These are phyloP conservation scores for Drosophila macrospina DNA, from an alignment of 2,888 invertebrate species.

Conservation along the genomic window DNA sequence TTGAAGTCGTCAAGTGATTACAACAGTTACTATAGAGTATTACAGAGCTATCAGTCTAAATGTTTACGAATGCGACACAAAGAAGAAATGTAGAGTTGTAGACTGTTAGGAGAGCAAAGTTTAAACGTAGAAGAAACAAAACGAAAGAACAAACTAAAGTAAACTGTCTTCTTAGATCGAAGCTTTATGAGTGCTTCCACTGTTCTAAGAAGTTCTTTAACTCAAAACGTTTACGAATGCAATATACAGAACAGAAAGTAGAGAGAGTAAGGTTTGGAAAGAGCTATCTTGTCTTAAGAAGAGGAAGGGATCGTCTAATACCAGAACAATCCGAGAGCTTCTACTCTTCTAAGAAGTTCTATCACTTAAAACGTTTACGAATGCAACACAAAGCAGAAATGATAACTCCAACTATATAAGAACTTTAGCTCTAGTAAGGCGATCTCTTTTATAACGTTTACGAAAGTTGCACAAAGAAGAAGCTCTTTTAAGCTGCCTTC, in stretches of 20 bases:
- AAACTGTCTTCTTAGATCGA: no score
- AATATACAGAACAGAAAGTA: neutral
- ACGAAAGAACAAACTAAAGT: no score
- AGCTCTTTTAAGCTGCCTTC: no score
- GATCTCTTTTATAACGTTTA: no score
- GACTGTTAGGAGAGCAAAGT: neutral
- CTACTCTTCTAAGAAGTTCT: neutral
- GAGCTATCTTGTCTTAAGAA: neutral
- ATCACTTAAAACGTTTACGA: constrained; percentile 4
- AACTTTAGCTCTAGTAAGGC: no score
- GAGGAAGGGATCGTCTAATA: no score
- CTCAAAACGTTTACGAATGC: neutral
- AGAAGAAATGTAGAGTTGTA: neutral
- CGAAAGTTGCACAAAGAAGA: no score
- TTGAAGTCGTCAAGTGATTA: constrained; percentile 37
- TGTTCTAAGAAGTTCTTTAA: no score
- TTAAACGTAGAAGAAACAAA: neutral
- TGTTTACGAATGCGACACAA: constrained; percentile 9
- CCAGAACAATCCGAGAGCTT: neutral
- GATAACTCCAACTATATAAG: no score
- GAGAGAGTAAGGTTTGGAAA: neutral
- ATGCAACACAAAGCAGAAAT: neutral
- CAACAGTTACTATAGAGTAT: constrained; percentile 1
- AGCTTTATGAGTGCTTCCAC: no score
- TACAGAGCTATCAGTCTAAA: constrained; percentile 2